Evolutionary conservation across 2,888 invertebrate species (phyloP), one percentile per base, ranked within the genome.

Genomic region (Muscina levida): DNA sequence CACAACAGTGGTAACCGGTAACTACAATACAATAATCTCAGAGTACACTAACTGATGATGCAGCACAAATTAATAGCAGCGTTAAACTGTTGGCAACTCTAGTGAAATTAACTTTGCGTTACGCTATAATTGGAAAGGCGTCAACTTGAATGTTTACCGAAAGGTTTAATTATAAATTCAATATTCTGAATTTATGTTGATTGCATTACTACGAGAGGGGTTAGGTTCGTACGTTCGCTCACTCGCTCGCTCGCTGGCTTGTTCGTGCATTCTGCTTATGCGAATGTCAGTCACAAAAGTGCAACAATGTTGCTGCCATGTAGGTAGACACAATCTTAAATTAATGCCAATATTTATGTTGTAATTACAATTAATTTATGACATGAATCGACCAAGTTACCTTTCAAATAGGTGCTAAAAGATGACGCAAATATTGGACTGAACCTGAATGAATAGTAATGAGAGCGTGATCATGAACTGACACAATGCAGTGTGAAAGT

Each of bases 311-410:
- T 24, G 6, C 8, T 15, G 8, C 17, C 19, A n/a, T n/a, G 39
- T 59, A 59, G 17, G 37, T 11, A 31, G 57, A 17, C 59, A 39
- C 17, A 17, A 17, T 4, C 56, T 59, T 15, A n/a, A n/a, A 59
- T 59, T 37, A 59, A 37, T 59, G 59, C 19, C 31, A 17, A 37
- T 39, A 37, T 19, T 59, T 59, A 59, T 59, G 59, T 17, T 17
- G 59, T 39, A 15, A 10, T 15, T 59, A 37, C 5, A 48, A 77
- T 48, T 78, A 65, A 72, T 72, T 72, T 72, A 68, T 73, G 68
- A 2, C 15, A 39, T 59, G 19, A 59, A 59, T 59, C 15, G 57
- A 37, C 31, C 39, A 39, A 17, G 10, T 37, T 59, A 1, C 37
- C 59, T 59, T 59, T 59, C 59, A 17, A 39, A 17, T 4, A 39